phyloP scores from a whole-genome alignment of 2,113 vertebrate species.

The Cromileptes altivelis region DNA sequence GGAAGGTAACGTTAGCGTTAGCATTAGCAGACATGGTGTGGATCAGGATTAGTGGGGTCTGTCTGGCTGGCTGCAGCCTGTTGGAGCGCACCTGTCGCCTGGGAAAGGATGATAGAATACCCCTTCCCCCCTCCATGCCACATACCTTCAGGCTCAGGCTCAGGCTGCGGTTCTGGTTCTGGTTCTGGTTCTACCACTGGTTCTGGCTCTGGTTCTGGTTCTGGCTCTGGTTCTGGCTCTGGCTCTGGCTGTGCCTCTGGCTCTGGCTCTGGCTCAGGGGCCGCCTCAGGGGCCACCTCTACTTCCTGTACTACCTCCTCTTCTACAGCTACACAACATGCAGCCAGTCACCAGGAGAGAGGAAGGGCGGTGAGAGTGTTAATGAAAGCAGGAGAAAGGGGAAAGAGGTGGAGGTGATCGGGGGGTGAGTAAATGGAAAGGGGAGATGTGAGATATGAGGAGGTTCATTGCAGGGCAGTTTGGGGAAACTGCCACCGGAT shows the following conservation, averaged over 20 bases:
- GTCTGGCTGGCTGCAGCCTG: constrained; percentile 63
- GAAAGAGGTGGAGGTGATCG: background rate
- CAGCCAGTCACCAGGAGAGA: constrained; percentile 73
- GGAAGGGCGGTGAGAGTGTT: constrained; percentile 72
- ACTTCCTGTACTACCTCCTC: constrained; percentile 84
- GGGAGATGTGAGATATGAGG: constrained; percentile 37
- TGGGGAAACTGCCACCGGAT: constrained; percentile 46
- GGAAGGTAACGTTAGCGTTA: constrained; percentile 59
- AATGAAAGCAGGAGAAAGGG: constrained; percentile 59
- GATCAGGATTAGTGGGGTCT: constrained; percentile 52
- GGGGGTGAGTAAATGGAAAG: constrained; percentile 29
- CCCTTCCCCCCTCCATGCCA: constrained; percentile 77
- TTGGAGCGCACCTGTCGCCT: constrained; percentile 65
- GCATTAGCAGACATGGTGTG: constrained; percentile 62
- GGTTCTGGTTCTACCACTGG: constrained; percentile 70
- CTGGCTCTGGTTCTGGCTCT: constrained; percentile 73
- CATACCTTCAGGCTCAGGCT: constrained; percentile 88
- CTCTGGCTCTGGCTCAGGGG: constrained; percentile 82
- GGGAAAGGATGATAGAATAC: constrained; percentile 81
- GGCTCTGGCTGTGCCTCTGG: constrained; percentile 68
- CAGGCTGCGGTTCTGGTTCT: constrained; percentile 66
- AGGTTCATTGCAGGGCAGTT: constrained; percentile 39
- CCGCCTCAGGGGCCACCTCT: constrained; percentile 85
- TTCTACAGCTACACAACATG: constrained; percentile 82
- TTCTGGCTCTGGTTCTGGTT: constrained; percentile 39